A percentile compares a stretch with the other conserved stretches of the same genome.
These are phyloP conservation scores for Hemicrepidius hirtus DNA, from an alignment of 2,888 invertebrate species.

Conservation along the genomic window DNA sequence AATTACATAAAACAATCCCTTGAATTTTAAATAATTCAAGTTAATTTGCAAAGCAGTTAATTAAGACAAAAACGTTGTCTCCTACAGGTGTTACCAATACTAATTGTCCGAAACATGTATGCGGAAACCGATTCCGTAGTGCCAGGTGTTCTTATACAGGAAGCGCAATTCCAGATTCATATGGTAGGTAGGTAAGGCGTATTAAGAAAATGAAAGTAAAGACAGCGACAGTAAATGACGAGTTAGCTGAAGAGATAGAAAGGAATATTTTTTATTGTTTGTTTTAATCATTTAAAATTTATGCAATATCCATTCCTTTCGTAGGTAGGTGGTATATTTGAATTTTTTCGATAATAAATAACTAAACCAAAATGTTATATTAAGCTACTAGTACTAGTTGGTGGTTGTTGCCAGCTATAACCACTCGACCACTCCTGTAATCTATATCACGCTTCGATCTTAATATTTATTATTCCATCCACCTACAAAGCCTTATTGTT, in stretches of 20 bases:
- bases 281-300: neutral
- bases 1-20: too few relatives aligned
- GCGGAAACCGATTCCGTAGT: neutral
- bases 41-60: too few relatives aligned
- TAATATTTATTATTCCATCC: too few relatives aligned
- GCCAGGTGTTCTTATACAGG: conserved; percentile 7
- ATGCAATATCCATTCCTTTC: neutral
- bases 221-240: conserved; percentile 6
- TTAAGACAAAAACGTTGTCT: neutral
- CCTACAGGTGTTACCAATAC: neutral
- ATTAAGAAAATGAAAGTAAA: conserved; percentile 1
- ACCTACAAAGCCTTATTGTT: too few relatives aligned
- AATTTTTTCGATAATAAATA: too few relatives aligned
- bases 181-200: neutral
- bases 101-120: neutral
- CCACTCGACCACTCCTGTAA: too few relatives aligned
- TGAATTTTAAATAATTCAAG: too few relatives aligned
- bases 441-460: too few relatives aligned
- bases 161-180: neutral
- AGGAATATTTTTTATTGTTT: conserved; percentile 2
- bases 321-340: too few relatives aligned
- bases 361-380: too few relatives aligned
- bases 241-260: neutral
- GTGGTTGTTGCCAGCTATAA: too few relatives aligned
- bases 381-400: too few relatives aligned